phyloP scores from a whole-genome alignment of 2,797 vertebrate genomes.

The Spheniscus humboldti region DNA sequence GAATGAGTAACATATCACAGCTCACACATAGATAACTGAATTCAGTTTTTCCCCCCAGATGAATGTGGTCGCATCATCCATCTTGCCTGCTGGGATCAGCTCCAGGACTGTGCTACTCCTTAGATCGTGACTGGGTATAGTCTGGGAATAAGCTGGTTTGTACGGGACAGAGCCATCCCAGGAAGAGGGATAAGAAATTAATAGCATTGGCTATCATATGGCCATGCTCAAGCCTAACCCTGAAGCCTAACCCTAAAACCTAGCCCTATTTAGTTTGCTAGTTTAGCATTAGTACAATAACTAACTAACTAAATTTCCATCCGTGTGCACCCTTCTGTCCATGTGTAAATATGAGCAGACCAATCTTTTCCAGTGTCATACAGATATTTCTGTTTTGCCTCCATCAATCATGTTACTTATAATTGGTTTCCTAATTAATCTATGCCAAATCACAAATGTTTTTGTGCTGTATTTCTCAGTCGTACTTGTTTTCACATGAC shows the following conservation, averaged over 20 bases:
- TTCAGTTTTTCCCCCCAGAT: not conserved
- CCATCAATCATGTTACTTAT: not conserved
- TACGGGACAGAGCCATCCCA: not conserved
- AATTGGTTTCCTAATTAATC: not conserved
- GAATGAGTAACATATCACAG: not conserved
- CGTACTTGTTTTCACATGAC: not conserved
- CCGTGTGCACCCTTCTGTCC: not conserved
- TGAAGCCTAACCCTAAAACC: not conserved
- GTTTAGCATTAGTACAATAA: not conserved
- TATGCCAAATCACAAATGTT: not conserved
- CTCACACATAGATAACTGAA: rapidly evolving
- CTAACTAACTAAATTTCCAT: not conserved
- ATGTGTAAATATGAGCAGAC: not conserved
- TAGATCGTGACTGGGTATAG: rapidly evolving
- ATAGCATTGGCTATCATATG: rapidly evolving
- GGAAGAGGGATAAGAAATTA: not conserved
- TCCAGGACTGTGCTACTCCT: not conserved
- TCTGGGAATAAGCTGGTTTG: not conserved
- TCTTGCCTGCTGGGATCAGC: not conserved
- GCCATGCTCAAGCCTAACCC: not conserved
- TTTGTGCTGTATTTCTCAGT: not conserved
- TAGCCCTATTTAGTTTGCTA: not conserved
- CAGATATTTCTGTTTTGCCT: not conserved
- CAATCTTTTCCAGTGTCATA: not conserved
- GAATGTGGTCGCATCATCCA: not conserved